Percentiles rank a stretch among this genome's conserved stretches.
Conservation (phyloP, 2,888 invertebrate species). For the Mythimna pallens region DNA sequence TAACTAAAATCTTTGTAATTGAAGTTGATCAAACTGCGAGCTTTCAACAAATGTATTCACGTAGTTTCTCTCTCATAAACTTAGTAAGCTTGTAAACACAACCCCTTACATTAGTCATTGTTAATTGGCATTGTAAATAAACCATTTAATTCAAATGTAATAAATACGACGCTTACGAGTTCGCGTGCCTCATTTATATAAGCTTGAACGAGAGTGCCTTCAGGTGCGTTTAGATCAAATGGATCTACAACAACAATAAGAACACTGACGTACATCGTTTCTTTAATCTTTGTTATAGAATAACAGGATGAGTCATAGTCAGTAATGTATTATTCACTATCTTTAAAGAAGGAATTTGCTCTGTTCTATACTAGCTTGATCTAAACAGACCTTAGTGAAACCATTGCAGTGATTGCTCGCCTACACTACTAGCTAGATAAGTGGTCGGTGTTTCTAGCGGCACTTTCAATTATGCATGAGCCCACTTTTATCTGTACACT, state of each 20-base stretch:
- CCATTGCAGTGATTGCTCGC: slow-evolving; percentile 52
- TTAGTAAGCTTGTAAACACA: slow-evolving; percentile 37
- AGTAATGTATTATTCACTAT: not conserved
- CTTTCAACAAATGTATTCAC: not conserved
- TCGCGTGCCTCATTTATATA: slow-evolving; percentile 40
- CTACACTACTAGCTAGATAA: slow-evolving; percentile 64
- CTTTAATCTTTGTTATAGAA: slow-evolving; percentile 1
- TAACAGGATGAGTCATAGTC: not conserved
- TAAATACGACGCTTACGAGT: slow-evolving; percentile 53
- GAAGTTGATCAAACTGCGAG: not conserved
- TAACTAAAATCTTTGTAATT: not conserved
- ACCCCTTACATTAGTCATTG: slow-evolving; percentile 44
- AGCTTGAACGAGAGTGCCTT: slow-evolving; percentile 30
- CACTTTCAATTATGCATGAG: slow-evolving; percentile 79
- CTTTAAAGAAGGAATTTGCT: not conserved
- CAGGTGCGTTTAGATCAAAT: slow-evolving; percentile 27
- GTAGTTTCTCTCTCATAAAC: slow-evolving; percentile 45
- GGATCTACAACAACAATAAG: not conserved
- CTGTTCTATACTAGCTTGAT: slow-evolving; percentile 4
- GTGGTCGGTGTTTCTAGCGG: slow-evolving; percentile 66
- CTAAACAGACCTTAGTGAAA: slow-evolving; percentile 44
- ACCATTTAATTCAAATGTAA: slow-evolving; percentile 45
- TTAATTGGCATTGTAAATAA: slow-evolving; percentile 54
- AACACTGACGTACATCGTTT: not conserved
- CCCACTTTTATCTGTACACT: slow-evolving; percentile 75